Base-by-base conservation (phyloP, 2,888 invertebrate genomes). In the Ommatoiulus sabulosus region DNA sequence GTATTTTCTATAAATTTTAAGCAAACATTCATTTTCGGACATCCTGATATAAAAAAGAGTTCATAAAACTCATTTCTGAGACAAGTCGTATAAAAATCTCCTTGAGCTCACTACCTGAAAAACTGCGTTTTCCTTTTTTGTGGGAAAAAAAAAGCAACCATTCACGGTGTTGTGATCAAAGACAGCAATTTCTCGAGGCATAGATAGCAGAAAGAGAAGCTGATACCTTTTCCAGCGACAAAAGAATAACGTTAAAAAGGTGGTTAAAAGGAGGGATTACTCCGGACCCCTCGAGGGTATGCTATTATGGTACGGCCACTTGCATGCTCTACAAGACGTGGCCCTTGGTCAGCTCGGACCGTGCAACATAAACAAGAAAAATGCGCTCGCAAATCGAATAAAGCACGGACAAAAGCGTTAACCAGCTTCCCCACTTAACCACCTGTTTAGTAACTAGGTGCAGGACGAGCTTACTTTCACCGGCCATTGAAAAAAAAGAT, bases 351-450 rank as follows among this genome's bases (percentile, higher is more conserved):
- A 63, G 5, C 20, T 20, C 4, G 63, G 63, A 63, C 20, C 63
- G 5, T 8, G 63, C 63, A 63, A 63, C 63, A 63, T 20, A 63
- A 63, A 4, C 63, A 20, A n/a, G 63, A 63, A 63, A 63, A 63
- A 63, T 63, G 63, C 63, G 20, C 63, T 20, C 63, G 20, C 63
- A 63, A 63, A 63, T 63, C 63, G 4, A 63, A 63, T 63, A 63
- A 63, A 63, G 63, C 63, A 63, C 63, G 63, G 63, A 63, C 63
- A 63, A 63, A 63, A 63, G 63, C 63, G n/a, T 63, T 63, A 63
- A 63, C 63, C 63, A 63, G 63, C 63, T 63, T 63, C 63, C 63
- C 63, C 63, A 63, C 63, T 63, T 63, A 63, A 63, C 63, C 63
- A 63, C 63, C 63, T 63, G 63, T 63, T 63, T 63, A 63, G 63